Base-by-base conservation (phyloP, 2,113 vertebrate species). In the Oceanites oceanicus region DNA sequence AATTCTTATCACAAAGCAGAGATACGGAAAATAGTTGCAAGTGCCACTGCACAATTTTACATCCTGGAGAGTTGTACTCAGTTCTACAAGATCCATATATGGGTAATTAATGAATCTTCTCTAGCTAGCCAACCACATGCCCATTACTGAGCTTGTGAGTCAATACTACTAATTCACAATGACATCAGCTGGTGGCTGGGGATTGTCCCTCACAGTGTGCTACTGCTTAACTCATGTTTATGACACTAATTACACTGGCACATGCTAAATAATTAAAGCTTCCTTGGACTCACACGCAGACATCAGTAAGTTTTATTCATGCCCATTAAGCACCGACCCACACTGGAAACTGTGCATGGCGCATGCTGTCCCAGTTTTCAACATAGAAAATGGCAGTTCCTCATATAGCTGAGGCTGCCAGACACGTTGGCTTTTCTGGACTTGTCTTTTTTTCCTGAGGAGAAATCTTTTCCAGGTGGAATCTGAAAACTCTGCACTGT, bases 231-330 rank as follows among this genome's bases (percentile, higher is more conserved):
- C 59, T 96, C 72, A 22, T 82, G 72, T 80, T 90, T 50, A 76
- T 88, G 71, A 80, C 59, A 77, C 55, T 86, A 88, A 92, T 96
- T 90, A 83, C 71, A 77, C 26, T 9, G 3, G 50, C 88, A 90
- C 44, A 55, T 58, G 29, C 49, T 97, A 87, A 94, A 96, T 93
- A 95, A 93, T 93, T 96, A 67, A 95, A 50, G 40, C 19, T 89
- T 81, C 40, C 65, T 78, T 70, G 66, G 62, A 59, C 42, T 86
- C 80, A 61, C 56, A 68, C 42, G 49, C 17, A 42, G 50, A 53
- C n/a, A 52, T 66, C 62, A 49, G 25, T 65, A 55, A 86, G 62
- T 67, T n/a, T 95, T 95, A 77, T 82, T 93, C 58, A 40, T 53
- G 40, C 49, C 55, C 26, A 8, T 71, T 93, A 73, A 86, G 23